These are phyloP conservation scores for Galerucella pusilla DNA, from an alignment of 2,888 invertebrate genomes.

Conservation along the genomic window DNA sequence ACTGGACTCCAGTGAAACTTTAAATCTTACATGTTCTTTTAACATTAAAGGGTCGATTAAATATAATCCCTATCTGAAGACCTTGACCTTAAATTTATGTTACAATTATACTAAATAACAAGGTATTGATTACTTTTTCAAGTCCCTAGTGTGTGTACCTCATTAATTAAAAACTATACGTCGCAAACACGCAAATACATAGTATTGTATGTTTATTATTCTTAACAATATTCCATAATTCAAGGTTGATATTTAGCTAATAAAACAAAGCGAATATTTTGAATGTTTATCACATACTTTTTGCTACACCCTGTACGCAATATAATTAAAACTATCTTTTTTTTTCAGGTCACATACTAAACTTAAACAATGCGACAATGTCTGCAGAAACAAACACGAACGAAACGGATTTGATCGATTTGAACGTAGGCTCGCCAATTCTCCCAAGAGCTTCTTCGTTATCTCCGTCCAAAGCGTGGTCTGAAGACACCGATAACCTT, in stretches of 20 bases:
- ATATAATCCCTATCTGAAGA: too few relatives aligned
- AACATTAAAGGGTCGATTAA: too few relatives aligned
- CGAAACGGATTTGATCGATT: slow-evolving; percentile 60
- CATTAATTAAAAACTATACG: neutral
- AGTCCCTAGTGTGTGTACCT: neutral
- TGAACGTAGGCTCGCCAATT: slow-evolving; percentile 59
- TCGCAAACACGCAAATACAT: too few relatives aligned
- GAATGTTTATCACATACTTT: too few relatives aligned
- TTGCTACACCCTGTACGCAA: neutral
- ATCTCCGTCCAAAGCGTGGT: slow-evolving; percentile 35
- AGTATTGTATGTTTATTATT: too few relatives aligned
- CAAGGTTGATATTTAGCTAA: neutral
- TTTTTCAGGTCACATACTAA: slow-evolving; percentile 50
- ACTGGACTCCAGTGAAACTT: too few relatives aligned
- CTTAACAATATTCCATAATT: neutral
- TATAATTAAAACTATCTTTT: neutral
- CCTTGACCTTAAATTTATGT: neutral
- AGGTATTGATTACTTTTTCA: neutral
- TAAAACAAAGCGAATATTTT: neutral
- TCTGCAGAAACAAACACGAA: slow-evolving; percentile 45
- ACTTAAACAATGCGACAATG: slow-evolving; percentile 42
- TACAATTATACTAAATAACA: neutral
- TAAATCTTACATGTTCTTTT: too few relatives aligned
- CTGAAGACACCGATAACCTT: slow-evolving; percentile 55
- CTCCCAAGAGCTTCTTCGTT: slow-evolving; percentile 49